Percentiles rank a stretch among this genome's conserved stretches.
These are phyloP conservation scores for Taxidea taxus DNA, from an alignment of 2,113 vertebrate species.

Conservation along the genomic window DNA sequence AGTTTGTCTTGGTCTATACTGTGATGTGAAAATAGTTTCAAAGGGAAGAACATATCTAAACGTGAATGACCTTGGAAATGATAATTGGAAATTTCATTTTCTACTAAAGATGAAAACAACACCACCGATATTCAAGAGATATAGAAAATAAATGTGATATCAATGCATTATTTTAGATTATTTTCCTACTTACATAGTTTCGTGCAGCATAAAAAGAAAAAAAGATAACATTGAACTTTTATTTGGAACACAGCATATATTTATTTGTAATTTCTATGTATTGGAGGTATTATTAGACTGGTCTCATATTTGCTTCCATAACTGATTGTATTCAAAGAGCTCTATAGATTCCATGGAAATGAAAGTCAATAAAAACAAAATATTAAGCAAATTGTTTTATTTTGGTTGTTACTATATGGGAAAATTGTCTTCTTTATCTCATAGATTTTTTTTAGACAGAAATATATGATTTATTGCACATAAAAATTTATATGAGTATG, in stretches of 20 bases:
- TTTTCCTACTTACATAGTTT: not conserved
- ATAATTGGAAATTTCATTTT: not conserved
- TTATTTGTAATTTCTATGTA: not conserved
- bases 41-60: not conserved
- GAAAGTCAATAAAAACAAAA: conserved; percentile 23
- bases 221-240: not conserved
- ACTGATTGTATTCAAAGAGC: not conserved
- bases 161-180: not conserved
- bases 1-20: not conserved
- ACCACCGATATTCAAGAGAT: not conserved
- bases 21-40: not conserved
- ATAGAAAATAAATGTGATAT: not conserved
- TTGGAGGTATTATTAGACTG: not conserved
- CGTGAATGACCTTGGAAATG: not conserved
- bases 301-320: not conserved
- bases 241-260: not conserved
- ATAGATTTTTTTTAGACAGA: not conserved
- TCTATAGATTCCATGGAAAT: not conserved
- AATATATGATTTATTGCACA: not conserved
- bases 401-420: not conserved
- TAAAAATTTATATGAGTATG: conserved; percentile 3
- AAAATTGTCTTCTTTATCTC: conserved; percentile 19
- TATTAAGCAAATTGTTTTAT: conserved; percentile 25
- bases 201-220: not conserved
- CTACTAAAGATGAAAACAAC: not conserved